phyloP scores from a whole-genome alignment of 1,140 invertebrate genomes.

The Drosophila tsacasi region DNA sequence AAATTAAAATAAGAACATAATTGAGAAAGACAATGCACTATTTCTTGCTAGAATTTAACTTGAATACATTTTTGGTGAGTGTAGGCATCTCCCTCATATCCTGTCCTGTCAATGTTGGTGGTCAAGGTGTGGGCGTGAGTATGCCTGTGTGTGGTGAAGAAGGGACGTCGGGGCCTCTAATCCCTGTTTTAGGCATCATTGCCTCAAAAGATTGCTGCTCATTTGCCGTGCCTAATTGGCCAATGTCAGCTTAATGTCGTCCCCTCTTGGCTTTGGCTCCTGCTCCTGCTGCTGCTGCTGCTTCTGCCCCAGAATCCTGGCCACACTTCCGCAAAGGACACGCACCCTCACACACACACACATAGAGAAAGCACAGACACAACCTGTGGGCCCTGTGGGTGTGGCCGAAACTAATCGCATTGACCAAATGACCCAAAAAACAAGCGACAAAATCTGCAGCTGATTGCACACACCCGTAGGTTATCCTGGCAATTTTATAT shows the following conservation, averaged over 20 bases:
- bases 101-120: conserved; percentile 13
- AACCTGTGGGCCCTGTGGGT: conserved; percentile 44
- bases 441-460: conserved; percentile 75
- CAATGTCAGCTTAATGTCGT: conserved; percentile 79
- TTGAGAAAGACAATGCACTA: background rate
- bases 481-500: conserved; percentile 63
- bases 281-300: background rate
- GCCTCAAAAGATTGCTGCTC: conserved; percentile 80
- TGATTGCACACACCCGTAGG: conserved; percentile 62
- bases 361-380: background rate
- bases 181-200: conserved; percentile 74
- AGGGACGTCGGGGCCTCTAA: conserved; percentile 15
- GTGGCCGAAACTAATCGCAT: conserved; percentile 70
- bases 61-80: conserved; percentile 28
- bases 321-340: conserved; percentile 50
- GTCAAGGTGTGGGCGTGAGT: conserved; percentile 45
- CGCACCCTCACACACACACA: background rate
- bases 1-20: background rate
- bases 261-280: conserved; percentile 22
- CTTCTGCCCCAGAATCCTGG: conserved; percentile 14
- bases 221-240: conserved; percentile 80
- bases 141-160: conserved; percentile 5
- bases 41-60: background rate
- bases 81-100: background rate
- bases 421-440: conserved; percentile 78